Evolutionary conservation across 2,113 vertebrate genomes (phyloP).

Genomic region (Trichechus manatus): DNA sequence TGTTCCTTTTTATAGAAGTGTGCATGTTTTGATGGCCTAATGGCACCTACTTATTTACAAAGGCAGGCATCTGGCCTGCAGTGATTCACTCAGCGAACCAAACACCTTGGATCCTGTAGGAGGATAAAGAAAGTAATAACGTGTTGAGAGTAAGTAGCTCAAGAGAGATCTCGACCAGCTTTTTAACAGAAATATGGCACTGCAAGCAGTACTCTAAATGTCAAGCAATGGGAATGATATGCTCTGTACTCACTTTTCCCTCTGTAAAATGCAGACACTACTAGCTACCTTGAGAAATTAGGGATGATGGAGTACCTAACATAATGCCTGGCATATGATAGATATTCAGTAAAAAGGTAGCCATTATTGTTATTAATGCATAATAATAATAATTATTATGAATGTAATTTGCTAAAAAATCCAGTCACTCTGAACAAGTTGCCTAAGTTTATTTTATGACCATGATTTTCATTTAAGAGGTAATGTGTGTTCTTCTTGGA

Average conservation of each 20-base stretch:
- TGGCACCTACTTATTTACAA: neutral
- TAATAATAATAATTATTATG: constrained; percentile 29
- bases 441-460: constrained; percentile 42
- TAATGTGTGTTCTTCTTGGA: constrained; percentile 22
- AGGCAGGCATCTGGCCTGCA: neutral
- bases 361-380: neutral
- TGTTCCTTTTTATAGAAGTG: neutral
- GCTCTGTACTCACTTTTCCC: neutral
- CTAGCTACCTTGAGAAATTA: neutral
- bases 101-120: neutral
- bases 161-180: neutral
- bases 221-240: neutral
- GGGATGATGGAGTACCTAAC: neutral
- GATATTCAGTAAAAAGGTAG: neutral
- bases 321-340: neutral
- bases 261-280: neutral
- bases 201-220: neutral
- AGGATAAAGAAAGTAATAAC: neutral
- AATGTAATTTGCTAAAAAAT: constrained; percentile 51
- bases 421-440: neutral
- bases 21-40: constrained; percentile 12
- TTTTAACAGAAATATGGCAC: neutral
- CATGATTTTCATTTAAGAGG: constrained; percentile 49
- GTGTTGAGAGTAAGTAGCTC: neutral
- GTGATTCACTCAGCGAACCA: neutral